Evolutionary conservation across 2,113 vertebrate species (phyloP).

Genomic region (Steatornis caripensis): DNA sequence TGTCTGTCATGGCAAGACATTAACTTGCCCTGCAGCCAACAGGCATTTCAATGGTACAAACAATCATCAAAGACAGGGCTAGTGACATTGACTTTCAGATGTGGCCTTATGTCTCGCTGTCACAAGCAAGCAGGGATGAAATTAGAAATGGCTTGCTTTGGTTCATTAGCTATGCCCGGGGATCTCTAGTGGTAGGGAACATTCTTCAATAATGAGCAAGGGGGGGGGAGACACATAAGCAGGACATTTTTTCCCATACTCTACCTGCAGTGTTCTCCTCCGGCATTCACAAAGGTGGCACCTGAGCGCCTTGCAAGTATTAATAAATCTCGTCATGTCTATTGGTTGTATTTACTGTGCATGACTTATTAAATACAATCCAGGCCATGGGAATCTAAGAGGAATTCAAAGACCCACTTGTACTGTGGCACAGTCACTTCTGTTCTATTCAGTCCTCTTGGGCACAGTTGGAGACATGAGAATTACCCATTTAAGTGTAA

Average conservation of each 20-base stretch:
- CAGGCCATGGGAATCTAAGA: not conserved
- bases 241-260: not conserved
- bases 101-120: not conserved
- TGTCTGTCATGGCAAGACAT: not conserved
- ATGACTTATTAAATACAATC: conserved; percentile 33
- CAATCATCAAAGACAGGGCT: not conserved
- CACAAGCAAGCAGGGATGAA: not conserved
- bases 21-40: not conserved
- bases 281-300: not conserved
- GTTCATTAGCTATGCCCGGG: not conserved
- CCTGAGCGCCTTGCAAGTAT: not conserved
- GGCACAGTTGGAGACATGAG: conserved; percentile 20
- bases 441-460: conserved; percentile 20
- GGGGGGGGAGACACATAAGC: not conserved
- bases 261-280: not conserved
- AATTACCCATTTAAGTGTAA: conserved; percentile 53
- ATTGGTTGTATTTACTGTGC: conserved; percentile 21
- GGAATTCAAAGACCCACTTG: conserved; percentile 17
- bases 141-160: not conserved
- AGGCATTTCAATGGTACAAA: not conserved
- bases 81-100: not conserved
- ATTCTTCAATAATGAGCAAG: not conserved
- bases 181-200: not conserved
- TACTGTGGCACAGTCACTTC: not conserved
- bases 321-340: conserved; percentile 17